Evolutionary conservation across 2,888 invertebrate species (phyloP).

Genomic region (Smittia sp.): DNA sequence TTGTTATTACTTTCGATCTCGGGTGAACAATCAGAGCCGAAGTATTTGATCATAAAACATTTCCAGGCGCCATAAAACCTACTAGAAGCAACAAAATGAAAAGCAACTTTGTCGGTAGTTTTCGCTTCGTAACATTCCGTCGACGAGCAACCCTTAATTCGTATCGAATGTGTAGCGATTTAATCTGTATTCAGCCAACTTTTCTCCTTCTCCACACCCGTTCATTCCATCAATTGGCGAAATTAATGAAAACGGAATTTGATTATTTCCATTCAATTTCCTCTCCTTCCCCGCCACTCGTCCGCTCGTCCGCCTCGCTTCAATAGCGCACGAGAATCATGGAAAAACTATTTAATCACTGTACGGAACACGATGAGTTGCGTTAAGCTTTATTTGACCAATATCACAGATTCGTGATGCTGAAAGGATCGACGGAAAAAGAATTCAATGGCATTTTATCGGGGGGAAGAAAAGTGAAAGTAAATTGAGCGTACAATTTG

Average conservation of each 20-base stretch:
- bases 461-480: not conserved
- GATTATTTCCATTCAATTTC: slow-evolving; percentile 12
- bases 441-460: slow-evolving; percentile 2
- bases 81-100: too few relatives aligned
- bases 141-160: too few relatives aligned
- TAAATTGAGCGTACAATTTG: slow-evolving; percentile 8
- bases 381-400: slow-evolving; percentile 8
- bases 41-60: too few relatives aligned
- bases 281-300: not conserved
- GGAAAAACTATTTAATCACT: slow-evolving; percentile 10
- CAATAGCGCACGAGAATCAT: slow-evolving; percentile 4
- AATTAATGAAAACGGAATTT: slow-evolving; percentile 8
- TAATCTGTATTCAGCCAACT: not conserved
- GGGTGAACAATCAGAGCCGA: too few relatives aligned
- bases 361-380: slow-evolving; percentile 12
- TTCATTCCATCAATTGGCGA: not conserved
- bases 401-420: not conserved
- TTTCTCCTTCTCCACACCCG: not conserved
- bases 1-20: too few relatives aligned
- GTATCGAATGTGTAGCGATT: not conserved
- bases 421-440: not conserved
- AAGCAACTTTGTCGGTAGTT: too few relatives aligned
- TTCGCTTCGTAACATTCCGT: too few relatives aligned
- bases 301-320: not conserved
- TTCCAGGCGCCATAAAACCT: too few relatives aligned